Evolutionary conservation across 1,140 invertebrate genomes (phyloP), one percentile per base, ranked within the genome.

Genomic region (Anastrepha obliqua): DNA sequence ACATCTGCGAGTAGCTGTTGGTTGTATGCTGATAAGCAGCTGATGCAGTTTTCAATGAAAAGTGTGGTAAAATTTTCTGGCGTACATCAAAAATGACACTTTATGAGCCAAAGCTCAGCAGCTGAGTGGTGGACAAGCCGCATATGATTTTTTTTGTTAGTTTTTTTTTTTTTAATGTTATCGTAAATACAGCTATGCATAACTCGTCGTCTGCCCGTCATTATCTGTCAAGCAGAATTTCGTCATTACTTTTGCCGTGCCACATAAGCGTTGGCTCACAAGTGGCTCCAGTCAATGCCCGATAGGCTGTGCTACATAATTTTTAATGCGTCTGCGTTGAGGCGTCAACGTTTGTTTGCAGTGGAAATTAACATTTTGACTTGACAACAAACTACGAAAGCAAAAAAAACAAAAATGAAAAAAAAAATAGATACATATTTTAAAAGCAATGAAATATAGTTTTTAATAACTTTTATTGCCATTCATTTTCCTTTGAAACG

Each of bases 221-320:
- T 44, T 74, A 74, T 74, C 70, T 74, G 44, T 47, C 17, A 74
- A 74, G 4, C 70, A n/a, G 29, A 29, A 47, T 74, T 81, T 81
- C 47, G 47, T 47, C 17, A 47, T 74, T 74, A 44, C 13, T 44
- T 74, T 74, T 47, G 17, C 42, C 15, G 67, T 47, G 3, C 67
- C 17, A 74, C 67, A 1, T 55, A 8, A 55, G 7, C 47, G 13
- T 62, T 62, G 29, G 6, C 29, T 20, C 17, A 1, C 60, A 64
- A 64, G 55, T 58, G 13, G 44, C 74, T 55, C 15, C 74, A 81
- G 74, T 81, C 74, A 81, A 81, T 81, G 74, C 5, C 74, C 74
- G 74, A 81, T 81, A 81, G 74, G 74, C 47, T 58, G 39, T 44
- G n/a, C 8, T 47, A 51, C 47, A 58, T 58, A 55, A 81, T 55